A percentile compares a stretch with the other conserved stretches of the same genome.
phyloP scores from a whole-genome alignment of 2,888 invertebrate genomes.

The Deilephila porcellus region DNA sequence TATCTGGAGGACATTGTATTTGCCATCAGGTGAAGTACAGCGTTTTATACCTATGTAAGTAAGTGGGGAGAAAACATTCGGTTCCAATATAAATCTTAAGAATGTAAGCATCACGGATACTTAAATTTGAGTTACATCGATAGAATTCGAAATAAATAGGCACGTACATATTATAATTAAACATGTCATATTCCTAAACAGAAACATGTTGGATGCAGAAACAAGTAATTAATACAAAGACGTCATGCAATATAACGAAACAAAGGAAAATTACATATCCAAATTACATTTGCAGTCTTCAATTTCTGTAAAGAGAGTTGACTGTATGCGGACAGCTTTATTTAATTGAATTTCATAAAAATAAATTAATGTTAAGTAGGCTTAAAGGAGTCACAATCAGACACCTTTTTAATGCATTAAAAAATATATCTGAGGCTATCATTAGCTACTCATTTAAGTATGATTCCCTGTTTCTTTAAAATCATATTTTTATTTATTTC shows the following conservation, averaged over 20 bases:
- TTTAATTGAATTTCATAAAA: background rate
- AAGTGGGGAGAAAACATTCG: no score
- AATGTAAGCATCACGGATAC: no score
- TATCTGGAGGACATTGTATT: no score
- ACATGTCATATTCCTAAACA: background rate
- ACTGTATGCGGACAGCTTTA: slow-evolving; percentile 2
- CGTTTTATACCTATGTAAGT: no score
- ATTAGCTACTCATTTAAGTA: no score
- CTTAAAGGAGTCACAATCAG: background rate
- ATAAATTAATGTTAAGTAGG: background rate
- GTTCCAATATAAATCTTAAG: no score
- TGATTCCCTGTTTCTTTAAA: background rate
- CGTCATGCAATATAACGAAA: background rate
- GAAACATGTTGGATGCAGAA: background rate
- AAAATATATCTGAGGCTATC: background rate
- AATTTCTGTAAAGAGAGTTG: background rate
- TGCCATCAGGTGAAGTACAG: no score
- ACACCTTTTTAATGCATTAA: background rate
- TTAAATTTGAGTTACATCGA: no score
- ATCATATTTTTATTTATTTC: background rate
- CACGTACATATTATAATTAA: no score
- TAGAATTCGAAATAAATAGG: no score
- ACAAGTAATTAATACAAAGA: background rate
- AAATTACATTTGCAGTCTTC: background rate
- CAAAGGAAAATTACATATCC: background rate